Evolutionary conservation across 1,140 invertebrate genomes (phyloP), one percentile per base, ranked within the genome.

Genomic region (Atta cephalotes): DNA sequence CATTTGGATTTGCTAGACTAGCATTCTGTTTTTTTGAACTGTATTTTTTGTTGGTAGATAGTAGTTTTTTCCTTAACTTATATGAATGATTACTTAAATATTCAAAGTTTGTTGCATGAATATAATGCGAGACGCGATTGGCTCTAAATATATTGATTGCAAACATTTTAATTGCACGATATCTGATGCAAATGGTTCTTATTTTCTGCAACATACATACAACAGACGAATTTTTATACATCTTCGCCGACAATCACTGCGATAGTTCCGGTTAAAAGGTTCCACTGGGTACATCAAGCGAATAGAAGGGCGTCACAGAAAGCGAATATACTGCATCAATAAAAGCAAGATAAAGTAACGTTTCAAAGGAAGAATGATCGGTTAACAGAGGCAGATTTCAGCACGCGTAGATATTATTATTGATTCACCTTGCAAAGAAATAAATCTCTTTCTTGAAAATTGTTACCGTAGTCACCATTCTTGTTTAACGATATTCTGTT

Each of bases 391-490:
- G 39, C 65, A 62, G 56, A 82, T 82, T 82, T 72, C 39, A 60
- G 68, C 39, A 72, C 28, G 80, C 80, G 80, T 80, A n/a, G 53
- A 82, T 72, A 74, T 82, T 74, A 82, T 82, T 39, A 74, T 74
- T 39, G 68, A 74, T 82, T 62, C 56, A 49, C 18, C 25, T 60
- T 31, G 66, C 80, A 14, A 82, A 49, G 56, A 74, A 82, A 62
- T 62, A 74, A 74, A 74, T 74, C 31, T 56, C 31, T 53, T 60
- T 39, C 80, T 82, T 25, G 21, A 25, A 16, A 60, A 74, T 82
- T 74, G 53, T 82, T 82, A 74, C 25, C 68, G 25, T 72, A 82
- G 35, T 72, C 35, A 28, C 25, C 51, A 18, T 74, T 60, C 45
- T 60, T 72, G 53, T 82, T 74, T 82, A 71, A 82, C 18, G 68